A percentile compares a stretch with the other conserved stretches of the same genome.
Evolutionary conservation across 2,888 invertebrate genomes (phyloP).

Genomic region (Ochlodes sylvanus): DNA sequence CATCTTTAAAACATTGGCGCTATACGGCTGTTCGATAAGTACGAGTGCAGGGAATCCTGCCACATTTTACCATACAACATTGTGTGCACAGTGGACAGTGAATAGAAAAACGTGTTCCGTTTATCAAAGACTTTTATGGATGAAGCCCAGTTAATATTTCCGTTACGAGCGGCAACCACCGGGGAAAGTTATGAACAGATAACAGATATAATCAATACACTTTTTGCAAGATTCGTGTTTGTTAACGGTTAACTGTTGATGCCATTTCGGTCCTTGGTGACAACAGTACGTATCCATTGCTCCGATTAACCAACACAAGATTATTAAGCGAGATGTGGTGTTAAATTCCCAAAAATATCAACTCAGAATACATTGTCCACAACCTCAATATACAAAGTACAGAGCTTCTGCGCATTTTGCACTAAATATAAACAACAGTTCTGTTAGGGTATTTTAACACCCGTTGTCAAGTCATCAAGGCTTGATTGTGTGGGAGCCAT

Average conservation of each 20-base stretch:
- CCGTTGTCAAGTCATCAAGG: no score
- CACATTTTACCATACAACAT: neutral
- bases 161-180: neutral
- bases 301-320: no score
- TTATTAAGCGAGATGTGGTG: no score
- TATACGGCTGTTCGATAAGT: neutral
- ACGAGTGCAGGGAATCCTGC: neutral
- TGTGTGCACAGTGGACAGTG: neutral
- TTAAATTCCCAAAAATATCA: no score
- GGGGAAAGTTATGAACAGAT: constrained; percentile 2
- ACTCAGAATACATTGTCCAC: no score
- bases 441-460: no score
- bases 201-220: neutral
- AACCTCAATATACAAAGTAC: no score
- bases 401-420: no score
- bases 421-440: no score
- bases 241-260: neutral
- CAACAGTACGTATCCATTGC: no score
- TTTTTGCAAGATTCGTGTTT: neutral
- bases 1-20: no score
- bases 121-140: constrained; percentile 7
- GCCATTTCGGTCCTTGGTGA: neutral
- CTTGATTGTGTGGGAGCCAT: no score
- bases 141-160: neutral
- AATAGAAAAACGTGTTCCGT: constrained; percentile 6